phyloP scores from a whole-genome alignment of 1,140 invertebrate species.

The Anadara kagoshimensis region DNA sequence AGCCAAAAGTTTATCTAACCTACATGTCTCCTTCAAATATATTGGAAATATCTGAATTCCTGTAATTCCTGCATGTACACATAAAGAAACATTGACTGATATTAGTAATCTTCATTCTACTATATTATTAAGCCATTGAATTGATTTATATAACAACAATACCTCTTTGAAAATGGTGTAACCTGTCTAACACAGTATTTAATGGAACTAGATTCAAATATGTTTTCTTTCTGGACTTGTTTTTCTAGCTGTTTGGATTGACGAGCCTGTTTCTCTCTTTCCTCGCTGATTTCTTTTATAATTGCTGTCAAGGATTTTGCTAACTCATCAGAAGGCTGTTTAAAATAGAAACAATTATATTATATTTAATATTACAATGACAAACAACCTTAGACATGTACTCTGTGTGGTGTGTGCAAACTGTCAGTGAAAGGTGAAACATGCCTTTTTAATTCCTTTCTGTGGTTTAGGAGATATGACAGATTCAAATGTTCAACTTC shows the following conservation, averaged over 20 bases:
- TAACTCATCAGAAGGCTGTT: constrained; percentile 34
- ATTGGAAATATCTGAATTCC: too few species aligned
- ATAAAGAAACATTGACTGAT: background rate
- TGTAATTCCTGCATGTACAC: too few species aligned
- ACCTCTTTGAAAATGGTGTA: constrained; percentile 36
- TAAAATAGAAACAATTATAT: background rate
- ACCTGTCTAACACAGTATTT: constrained; percentile 37
- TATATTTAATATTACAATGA: background rate
- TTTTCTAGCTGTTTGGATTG: constrained; percentile 11
- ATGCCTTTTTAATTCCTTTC: background rate
- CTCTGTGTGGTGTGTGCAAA: too few species aligned
- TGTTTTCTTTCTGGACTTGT: constrained; percentile 34
- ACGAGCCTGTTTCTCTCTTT: constrained; percentile 35
- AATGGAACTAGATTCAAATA: constrained; percentile 43
- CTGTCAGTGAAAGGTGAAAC: too few species aligned
- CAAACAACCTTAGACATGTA: too few species aligned
- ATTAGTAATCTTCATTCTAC: background rate
- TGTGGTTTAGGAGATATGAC: background rate
- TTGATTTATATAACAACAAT: background rate
- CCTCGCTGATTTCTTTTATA: constrained; percentile 29
- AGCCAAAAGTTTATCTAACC: too few species aligned
- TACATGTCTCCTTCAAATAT: too few species aligned
- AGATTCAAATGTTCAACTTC: too few species aligned
- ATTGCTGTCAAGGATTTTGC: constrained; percentile 33
- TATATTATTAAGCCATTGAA: too few species aligned